These are phyloP conservation scores for Zalophus californianus DNA, from an alignment of 2,797 vertebrate genomes.

Conservation along the genomic window DNA sequence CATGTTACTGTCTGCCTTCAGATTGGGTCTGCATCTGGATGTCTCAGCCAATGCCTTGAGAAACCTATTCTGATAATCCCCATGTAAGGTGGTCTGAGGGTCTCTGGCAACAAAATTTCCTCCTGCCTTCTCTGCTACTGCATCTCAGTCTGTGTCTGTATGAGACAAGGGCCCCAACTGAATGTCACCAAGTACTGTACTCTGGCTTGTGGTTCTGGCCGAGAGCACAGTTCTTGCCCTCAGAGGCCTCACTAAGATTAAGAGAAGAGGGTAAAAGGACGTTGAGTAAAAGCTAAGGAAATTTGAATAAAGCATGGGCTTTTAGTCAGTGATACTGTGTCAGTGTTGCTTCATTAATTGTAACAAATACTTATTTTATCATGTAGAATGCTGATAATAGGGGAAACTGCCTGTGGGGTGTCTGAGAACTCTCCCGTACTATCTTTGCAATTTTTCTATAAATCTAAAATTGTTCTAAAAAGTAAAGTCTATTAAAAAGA, in stretches of 20 bases:
- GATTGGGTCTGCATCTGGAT: not conserved
- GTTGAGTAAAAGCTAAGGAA: not conserved
- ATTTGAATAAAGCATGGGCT: not conserved
- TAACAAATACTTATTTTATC: not conserved
- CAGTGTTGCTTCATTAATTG: not conserved
- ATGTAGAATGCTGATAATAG: not conserved
- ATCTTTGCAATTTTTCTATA: slow-evolving; percentile 18
- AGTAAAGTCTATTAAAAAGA: not conserved
- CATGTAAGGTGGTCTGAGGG: not conserved
- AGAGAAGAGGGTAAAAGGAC: not conserved
- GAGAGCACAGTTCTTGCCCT: not conserved
- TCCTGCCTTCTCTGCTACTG: not conserved
- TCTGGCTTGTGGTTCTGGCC: not conserved
- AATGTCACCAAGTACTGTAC: not conserved
- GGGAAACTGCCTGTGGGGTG: not conserved
- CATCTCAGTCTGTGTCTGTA: not conserved
- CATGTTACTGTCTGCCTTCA: not conserved
- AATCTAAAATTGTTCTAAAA: not conserved
- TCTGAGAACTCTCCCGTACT: slow-evolving; percentile 1
- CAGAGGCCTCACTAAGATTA: not conserved
- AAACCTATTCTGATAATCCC: not conserved
- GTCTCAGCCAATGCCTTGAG: not conserved
- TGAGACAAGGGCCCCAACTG: not conserved
- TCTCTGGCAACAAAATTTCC: not conserved
- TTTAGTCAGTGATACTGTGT: not conserved